These are phyloP conservation scores for Nephrotoma flavescens DNA, from an alignment of 2,888 invertebrate genomes.

Conservation along the genomic window DNA sequence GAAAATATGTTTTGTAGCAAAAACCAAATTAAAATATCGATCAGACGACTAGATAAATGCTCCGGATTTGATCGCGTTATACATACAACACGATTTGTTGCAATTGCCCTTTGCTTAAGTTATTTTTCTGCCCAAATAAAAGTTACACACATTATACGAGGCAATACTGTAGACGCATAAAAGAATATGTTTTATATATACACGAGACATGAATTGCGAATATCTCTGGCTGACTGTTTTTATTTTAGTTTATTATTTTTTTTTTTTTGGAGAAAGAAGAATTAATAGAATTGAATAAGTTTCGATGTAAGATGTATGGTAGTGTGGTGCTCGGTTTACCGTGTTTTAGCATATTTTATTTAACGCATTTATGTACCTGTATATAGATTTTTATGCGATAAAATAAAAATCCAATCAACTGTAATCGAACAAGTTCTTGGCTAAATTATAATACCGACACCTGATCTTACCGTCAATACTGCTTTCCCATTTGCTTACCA, in stretches of 20 bases:
- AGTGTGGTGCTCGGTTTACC: neutral
- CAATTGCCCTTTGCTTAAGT: no score
- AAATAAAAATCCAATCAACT: neutral
- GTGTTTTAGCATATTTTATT: neutral
- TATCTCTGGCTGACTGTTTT: neutral
- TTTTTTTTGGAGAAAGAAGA: neutral
- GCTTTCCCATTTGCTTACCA: neutral
- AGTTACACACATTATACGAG: neutral
- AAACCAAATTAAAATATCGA: no score
- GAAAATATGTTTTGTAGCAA: no score
- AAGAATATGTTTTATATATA: neutral
- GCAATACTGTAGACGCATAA: neutral
- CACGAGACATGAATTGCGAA: neutral
- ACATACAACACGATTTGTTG: no score
- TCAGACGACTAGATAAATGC: no score
- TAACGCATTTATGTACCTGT: neutral
- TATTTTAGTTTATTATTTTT: no score
- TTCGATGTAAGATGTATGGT: neutral
- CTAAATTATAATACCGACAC: neutral
- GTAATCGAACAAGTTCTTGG: neutral
- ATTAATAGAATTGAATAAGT: neutral
- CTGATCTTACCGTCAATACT: neutral
- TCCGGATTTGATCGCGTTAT: no score
- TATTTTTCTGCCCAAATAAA: no score
- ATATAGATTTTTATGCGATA: neutral